Evolutionary conservation across 1,140 invertebrate species (phyloP), one percentile per base, ranked within the genome.

Genomic region (Kradibia gibbosae): DNA sequence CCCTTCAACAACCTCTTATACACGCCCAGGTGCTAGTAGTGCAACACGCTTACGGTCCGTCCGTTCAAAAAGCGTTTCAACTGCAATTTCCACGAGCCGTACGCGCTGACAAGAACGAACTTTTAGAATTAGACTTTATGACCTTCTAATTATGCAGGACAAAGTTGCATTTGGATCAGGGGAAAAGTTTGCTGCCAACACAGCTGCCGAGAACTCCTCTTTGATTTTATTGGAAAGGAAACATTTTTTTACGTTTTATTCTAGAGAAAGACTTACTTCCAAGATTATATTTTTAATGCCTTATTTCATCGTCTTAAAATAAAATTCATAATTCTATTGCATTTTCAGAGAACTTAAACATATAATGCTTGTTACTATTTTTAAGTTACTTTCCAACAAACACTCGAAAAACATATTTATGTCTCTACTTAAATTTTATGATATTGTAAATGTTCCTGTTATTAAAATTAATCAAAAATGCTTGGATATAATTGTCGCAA

Each of bases 121-220:
- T 78, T 78, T 78, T 17, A 22, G 50, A 48, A 80, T 80, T 60
- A 60, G 50, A 48, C 25, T 73, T 80, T 80, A 80, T 42, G 53
- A 67, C 65, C 50, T 70, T 71, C 62, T 80, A 80, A 80, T 80
- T 80, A 80, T 73, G 70, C 20, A 39, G 22, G 53, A 73, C 57
- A 53, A 73, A 73, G 28, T 73, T 73, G 17, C 53, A 25, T 45
- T 22, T 34, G 34, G 50, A 0, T 0, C 11, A 50, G 36, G 45
- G 55, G 74, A 74, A 72, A 80, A 74, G 42, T 80, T 65, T 74
- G 28, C 55, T 34, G 53, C 50, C 78, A 36, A 45, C 31, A 20
- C 15, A 34, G 48, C 45, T 53, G 70, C 25, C n/a, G 25, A 42
- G 48, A 36, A 15, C 28, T 77, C 45, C 25, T 55, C 75, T 67